phyloP scores from a whole-genome alignment of 2,113 vertebrate species.

The Alexandromys fortis region DNA sequence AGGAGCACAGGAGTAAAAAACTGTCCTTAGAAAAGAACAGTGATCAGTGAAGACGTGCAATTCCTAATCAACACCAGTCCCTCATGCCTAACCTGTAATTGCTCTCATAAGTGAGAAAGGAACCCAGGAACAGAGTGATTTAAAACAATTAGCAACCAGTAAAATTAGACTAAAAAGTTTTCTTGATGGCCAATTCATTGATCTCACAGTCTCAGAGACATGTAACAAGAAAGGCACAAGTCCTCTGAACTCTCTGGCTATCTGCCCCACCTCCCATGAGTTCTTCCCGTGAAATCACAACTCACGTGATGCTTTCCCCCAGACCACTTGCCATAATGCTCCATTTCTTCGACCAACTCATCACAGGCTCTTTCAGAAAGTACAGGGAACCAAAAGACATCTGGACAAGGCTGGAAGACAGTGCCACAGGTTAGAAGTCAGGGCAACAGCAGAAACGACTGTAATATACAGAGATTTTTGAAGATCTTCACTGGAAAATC shows the following conservation, averaged over 20 bases:
- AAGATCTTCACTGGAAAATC: not conserved
- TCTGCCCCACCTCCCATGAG: not conserved
- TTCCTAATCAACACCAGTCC: not conserved
- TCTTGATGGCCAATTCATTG: not conserved
- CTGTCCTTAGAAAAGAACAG: not conserved
- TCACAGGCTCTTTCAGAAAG: constrained; percentile 95
- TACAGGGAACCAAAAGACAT: constrained; percentile 99
- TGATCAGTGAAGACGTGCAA: not conserved
- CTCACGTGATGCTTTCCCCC: constrained; percentile 95
- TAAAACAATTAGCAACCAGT: not conserved
- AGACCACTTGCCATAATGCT: constrained; percentile 96
- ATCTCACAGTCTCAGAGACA: not conserved
- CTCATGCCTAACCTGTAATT: not conserved
- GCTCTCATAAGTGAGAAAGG: not conserved
- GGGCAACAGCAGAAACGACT: not conserved
- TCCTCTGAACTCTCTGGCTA: not conserved
- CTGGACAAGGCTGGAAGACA: constrained; percentile 93
- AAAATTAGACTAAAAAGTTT: not conserved
- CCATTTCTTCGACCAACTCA: constrained; percentile 97
- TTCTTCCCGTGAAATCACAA: constrained; percentile 39
- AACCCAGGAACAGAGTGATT: not conserved
- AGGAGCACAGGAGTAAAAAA: not conserved
- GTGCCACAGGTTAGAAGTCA: not conserved
- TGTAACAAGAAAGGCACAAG: not conserved
- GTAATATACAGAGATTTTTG: too few species aligned